These are phyloP conservation scores for Stomorhina lunata DNA, from an alignment of 2,888 invertebrate species.

Conservation along the genomic window DNA sequence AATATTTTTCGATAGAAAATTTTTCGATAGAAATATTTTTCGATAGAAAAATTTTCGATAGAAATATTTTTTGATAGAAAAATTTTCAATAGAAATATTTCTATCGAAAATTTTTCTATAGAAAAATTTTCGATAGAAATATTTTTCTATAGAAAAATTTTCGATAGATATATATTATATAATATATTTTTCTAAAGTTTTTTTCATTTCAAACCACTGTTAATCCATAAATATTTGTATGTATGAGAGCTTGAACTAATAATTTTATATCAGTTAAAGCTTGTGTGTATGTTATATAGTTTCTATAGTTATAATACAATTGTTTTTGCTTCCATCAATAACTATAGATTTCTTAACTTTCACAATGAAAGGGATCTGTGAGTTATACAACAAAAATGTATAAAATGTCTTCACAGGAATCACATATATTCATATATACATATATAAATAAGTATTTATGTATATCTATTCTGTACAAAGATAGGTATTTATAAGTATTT, in stretches of 20 bases:
- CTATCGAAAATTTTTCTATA: no score
- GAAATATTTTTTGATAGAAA: no score
- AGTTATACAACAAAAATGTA: background rate
- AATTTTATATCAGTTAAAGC: background rate
- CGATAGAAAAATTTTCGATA: no score
- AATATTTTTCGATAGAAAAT: no score
- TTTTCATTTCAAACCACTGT: no score
- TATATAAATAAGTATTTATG: background rate
- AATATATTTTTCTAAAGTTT: no score
- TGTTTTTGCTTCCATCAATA: background rate
- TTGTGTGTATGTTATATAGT: constrained; percentile 18
- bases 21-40: no score
- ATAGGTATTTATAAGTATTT: background rate
- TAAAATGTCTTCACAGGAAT: background rate
- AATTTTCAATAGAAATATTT: no score
- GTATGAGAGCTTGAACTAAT: constrained; percentile 6
- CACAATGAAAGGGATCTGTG: background rate
- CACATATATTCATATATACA: background rate
- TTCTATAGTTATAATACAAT: background rate
- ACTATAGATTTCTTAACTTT: constrained; percentile 10
- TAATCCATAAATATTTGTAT: no score
- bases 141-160: no score
- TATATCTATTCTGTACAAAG: background rate
- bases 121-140: no score
- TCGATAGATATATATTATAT: no score